These are phyloP conservation scores for Pituophis catenifer DNA, from an alignment of 2,113 vertebrate genomes.

Conservation along the genomic window DNA sequence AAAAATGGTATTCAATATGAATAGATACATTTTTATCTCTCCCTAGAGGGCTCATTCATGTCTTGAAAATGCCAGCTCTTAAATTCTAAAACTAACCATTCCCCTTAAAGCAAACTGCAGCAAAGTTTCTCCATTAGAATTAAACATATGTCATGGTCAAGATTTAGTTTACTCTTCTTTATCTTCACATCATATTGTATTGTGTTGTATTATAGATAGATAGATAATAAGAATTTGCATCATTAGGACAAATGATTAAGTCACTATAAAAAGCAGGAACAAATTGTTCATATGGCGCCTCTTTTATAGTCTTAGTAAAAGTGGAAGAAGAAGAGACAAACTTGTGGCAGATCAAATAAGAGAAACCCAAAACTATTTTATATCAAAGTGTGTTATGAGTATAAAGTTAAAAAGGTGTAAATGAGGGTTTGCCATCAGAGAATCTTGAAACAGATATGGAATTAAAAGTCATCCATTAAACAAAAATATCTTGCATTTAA, in stretches of 20 bases:
- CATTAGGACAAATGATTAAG: not conserved
- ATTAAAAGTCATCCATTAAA: not conserved
- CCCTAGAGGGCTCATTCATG: rapidly evolving
- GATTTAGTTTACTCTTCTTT: not conserved
- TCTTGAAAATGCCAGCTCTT: slow-evolving; percentile 5
- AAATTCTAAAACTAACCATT: not conserved
- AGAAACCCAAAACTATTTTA: not conserved
- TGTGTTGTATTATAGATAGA: not conserved
- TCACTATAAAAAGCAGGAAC: not conserved
- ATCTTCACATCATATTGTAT: not conserved
- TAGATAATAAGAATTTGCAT: not conserved
- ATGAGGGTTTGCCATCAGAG: not conserved
- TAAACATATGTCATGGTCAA: not conserved
- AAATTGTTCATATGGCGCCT: not conserved
- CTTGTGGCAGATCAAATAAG: not conserved
- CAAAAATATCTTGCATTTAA: not conserved
- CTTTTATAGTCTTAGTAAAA: not conserved
- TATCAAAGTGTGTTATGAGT: not conserved
- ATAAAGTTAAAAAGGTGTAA: not conserved
- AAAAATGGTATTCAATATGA: slow-evolving; percentile 24
- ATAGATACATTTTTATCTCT: slow-evolving; percentile 28
- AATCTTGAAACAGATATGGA: not conserved
- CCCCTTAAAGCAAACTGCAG: slow-evolving; percentile 1
- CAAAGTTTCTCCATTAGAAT: not conserved
- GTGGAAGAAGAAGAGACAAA: not conserved